Percentiles rank a stretch among this genome's conserved stretches.
phyloP scores from a whole-genome alignment of 2,113 vertebrate genomes.

The Limanda limanda region DNA sequence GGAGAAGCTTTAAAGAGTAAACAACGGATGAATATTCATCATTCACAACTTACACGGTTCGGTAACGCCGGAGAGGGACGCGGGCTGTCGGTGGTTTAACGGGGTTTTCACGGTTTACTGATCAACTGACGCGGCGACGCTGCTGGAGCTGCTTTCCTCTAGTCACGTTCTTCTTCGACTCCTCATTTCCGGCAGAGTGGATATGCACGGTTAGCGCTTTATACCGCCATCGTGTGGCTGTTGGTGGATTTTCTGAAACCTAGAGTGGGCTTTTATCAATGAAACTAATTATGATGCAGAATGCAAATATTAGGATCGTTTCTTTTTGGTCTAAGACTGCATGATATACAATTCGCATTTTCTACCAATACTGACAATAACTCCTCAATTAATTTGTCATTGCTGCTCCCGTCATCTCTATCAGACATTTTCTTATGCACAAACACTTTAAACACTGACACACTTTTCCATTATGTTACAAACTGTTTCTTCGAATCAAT shows the following conservation, averaged over 20 bases:
- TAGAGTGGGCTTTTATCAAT: background rate
- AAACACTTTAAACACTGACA: no score
- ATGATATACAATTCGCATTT: no score
- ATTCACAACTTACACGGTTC: slow-evolving; percentile 6
- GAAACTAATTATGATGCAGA: background rate
- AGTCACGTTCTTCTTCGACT: slow-evolving; percentile 46
- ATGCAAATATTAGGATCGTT: no score
- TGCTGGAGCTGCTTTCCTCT: slow-evolving; percentile 16
- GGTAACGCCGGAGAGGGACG: background rate
- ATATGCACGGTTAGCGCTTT: background rate
- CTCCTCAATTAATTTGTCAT: no score
- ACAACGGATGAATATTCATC: slow-evolving; percentile 50
- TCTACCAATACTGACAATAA: no score
- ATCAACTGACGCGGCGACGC: slow-evolving; percentile 48
- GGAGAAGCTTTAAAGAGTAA: slow-evolving; percentile 44
- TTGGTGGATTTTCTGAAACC: background rate
- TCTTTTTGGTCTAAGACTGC: no score
- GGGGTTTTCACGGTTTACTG: slow-evolving; percentile 30
- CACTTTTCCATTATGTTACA: no score
- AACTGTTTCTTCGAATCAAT: no score
- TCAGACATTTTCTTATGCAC: no score
- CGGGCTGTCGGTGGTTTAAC: background rate
- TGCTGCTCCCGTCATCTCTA: no score
- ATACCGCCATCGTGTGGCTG: slow-evolving; percentile 36
- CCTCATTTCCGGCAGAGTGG: background rate